Conservation (phyloP, 2,888 invertebrate genomes). For the Drosophila recens region DNA sequence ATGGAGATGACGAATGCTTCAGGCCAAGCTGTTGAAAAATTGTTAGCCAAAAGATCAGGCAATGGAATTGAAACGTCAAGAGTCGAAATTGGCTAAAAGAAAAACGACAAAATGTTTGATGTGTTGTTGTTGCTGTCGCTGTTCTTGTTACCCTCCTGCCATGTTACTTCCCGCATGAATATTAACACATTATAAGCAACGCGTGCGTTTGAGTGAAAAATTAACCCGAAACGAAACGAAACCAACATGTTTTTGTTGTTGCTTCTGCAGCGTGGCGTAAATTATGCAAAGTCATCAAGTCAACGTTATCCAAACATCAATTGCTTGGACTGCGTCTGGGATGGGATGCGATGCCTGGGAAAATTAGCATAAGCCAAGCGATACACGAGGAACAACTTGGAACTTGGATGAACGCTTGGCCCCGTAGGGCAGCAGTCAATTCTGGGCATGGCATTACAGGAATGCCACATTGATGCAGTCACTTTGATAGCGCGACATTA, state of each 20-base stretch:
- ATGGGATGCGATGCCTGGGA: conserved; percentile 62
- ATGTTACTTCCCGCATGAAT: conserved; percentile 53
- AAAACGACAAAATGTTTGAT: conserved; percentile 33
- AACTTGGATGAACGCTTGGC: conserved; percentile 48
- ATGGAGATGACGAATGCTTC: conserved; percentile 41
- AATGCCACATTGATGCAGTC: conserved; percentile 82
- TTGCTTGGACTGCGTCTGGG: conserved; percentile 56
- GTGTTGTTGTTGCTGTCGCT: conserved; percentile 29
- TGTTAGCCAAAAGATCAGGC: conserved; percentile 36
- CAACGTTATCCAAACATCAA: conserved; percentile 80
- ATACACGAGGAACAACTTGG: conserved; percentile 46
- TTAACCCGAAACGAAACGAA: conserved; percentile 56
- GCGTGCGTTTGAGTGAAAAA: conserved; percentile 75
- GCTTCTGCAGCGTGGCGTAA: conserved; percentile 58
- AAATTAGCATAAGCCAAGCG: conserved; percentile 78
- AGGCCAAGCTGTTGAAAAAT: conserved; percentile 57
- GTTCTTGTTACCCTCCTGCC: conserved; percentile 19
- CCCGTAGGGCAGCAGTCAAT: conserved; percentile 55
- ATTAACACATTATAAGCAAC: conserved; percentile 77
- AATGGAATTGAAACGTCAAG: conserved; percentile 75
- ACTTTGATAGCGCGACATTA: conserved; percentile 85
- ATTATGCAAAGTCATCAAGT: conserved; percentile 82
- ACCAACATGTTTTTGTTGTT: conserved; percentile 45
- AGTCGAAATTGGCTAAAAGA: conserved; percentile 43
- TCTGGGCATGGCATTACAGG: conserved; percentile 44